Conservation (phyloP, 1,140 invertebrate species). For the Tigriopus japonicus region DNA sequence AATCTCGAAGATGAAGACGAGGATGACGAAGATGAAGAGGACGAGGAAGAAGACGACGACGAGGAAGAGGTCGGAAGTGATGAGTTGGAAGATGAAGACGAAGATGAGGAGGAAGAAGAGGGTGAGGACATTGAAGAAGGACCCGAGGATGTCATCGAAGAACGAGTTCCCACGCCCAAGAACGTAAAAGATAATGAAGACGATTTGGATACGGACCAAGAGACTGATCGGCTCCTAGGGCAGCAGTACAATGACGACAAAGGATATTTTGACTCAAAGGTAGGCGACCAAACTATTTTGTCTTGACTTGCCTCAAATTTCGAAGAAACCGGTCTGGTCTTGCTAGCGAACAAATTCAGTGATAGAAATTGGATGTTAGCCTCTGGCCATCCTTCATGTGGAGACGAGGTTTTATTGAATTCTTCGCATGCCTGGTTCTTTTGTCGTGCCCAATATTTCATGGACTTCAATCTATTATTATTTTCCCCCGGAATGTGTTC, state of each 20-base stretch:
- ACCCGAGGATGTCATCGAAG: neutral
- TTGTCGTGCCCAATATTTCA: too few relatives aligned
- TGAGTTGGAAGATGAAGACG: slow-evolving; percentile 8
- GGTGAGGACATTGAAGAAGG: neutral
- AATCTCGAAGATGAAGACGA: neutral
- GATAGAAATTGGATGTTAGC: too few relatives aligned
- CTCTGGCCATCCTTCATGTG: too few relatives aligned
- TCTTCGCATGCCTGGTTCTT: too few relatives aligned
- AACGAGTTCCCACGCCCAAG: slow-evolving; percentile 8
- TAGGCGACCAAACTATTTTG: slow-evolving; percentile 23
- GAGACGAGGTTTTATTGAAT: too few relatives aligned
- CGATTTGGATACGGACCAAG: slow-evolving; percentile 42
- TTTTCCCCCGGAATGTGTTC: too few relatives aligned
- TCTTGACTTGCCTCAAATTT: too few relatives aligned
- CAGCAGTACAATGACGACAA: slow-evolving; percentile 64
- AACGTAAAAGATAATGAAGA: slow-evolving; percentile 16
- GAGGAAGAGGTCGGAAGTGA: neutral
- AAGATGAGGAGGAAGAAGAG: slow-evolving; percentile 6
- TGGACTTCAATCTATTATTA: too few relatives aligned
- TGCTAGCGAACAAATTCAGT: too few relatives aligned
- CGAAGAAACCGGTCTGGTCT: too few relatives aligned
- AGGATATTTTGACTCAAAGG: slow-evolving; percentile 70
- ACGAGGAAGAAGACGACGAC: neutral
- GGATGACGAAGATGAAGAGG: neutral
- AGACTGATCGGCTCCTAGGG: slow-evolving; percentile 47